These are phyloP conservation scores for Habroteleia sp. DNA, from an alignment of 2,888 invertebrate genomes.

Conservation along the genomic window DNA sequence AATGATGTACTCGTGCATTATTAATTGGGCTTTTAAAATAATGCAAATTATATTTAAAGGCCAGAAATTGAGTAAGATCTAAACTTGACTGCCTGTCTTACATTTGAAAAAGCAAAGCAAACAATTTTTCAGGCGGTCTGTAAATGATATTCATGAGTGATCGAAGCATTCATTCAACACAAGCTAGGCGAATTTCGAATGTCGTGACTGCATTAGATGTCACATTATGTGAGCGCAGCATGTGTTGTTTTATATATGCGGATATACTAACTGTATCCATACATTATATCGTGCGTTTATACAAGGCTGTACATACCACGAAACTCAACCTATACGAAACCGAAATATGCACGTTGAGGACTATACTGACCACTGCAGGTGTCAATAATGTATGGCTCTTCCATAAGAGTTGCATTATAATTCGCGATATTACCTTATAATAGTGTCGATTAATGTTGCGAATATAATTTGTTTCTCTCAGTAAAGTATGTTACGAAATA, in stretches of 20 bases:
- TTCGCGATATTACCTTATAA: constrained; percentile 49
- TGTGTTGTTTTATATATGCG: constrained; percentile 56
- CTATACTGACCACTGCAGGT: constrained; percentile 65
- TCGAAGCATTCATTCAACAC: constrained; percentile 37
- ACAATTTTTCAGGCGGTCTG: constrained; percentile 16
- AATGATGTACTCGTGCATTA: no score
- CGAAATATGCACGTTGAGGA: constrained; percentile 67
- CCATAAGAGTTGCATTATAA: constrained; percentile 52
- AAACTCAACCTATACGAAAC: constrained; percentile 67
- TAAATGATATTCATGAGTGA: constrained; percentile 45
- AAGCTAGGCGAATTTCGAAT: constrained; percentile 41
- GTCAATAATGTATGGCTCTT: constrained; percentile 58
- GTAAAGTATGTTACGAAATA: constrained; percentile 52
- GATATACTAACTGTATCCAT: constrained; percentile 52
- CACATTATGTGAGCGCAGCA: constrained; percentile 55
- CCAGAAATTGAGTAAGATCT: neutral
- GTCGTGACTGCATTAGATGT: constrained; percentile 54
- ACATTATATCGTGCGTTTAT: constrained; percentile 46
- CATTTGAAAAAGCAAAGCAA: constrained; percentile 13
- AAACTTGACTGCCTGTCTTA: constrained; percentile 7
- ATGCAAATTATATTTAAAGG: no score
- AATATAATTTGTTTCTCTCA: constrained; percentile 47
- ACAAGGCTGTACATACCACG: constrained; percentile 49
- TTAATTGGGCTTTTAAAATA: no score
- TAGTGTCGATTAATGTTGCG: constrained; percentile 57